Evolutionary conservation across 2,888 invertebrate species (phyloP), one percentile per base, ranked within the genome.

Genomic region (Carabus problematicus): DNA sequence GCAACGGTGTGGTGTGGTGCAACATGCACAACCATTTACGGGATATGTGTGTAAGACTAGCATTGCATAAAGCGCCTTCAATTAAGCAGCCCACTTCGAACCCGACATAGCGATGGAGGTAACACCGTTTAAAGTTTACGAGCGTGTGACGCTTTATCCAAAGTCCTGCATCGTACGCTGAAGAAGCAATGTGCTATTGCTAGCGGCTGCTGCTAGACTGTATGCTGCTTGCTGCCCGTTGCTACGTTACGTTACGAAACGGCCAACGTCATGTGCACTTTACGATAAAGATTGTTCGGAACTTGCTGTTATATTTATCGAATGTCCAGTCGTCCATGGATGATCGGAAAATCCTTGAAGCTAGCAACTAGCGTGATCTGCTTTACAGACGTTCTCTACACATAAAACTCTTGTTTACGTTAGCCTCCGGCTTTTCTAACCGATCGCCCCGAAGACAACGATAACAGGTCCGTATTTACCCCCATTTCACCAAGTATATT

Each of bases 221-320:
- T n/a, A n/a, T n/a, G n/a, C n/a, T n/a, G n/a, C n/a, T 19, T 29
- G 56, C 56, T 56, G 9, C 12, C 29, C 3, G 29, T 6, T 29
- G 29, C 29, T 29, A 29, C 29, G 29, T 29, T 29, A 29, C 29
- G 29, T 29, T 29, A 29, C 29, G 6, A 6, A 6, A 29, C 29
- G 29, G 29, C 16, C 7, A 11, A 19, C 29, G 61, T 61, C 47
- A 61, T 61, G 47, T 47, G 47, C 64, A 56, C 42, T 66, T 66
- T 59, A 66, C 49, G 66, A 59, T 66, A 59, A 64, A 66, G 59
- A 66, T 66, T 56, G 64, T 64, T 64, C 58, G 64, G 45, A 43
- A 55, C 40, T 59, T 49, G 66, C 45, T 66, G 66, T 47, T 66
- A 66, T 59, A 66, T 58, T 66, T 66, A 66, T 66, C 66, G 66